These are phyloP conservation scores for Euura lappo DNA, from an alignment of 1,140 invertebrate genomes.

Conservation along the genomic window DNA sequence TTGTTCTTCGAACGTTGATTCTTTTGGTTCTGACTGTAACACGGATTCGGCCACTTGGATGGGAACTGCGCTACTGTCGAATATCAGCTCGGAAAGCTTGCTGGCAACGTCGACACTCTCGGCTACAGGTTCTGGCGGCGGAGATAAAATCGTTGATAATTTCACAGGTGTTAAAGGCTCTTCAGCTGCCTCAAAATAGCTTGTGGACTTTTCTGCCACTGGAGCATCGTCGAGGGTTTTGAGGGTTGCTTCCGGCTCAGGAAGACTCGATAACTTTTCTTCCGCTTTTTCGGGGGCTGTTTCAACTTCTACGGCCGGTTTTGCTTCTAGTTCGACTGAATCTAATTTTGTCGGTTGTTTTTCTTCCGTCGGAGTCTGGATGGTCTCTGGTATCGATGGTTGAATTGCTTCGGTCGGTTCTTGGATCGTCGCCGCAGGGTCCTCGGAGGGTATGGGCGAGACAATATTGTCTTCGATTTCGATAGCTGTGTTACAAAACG, in stretches of 20 bases:
- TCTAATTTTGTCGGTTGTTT: neutral
- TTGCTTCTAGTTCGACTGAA: neutral
- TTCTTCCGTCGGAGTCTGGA: neutral
- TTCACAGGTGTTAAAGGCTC: too few species aligned
- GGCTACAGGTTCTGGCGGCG: conserved; percentile 32
- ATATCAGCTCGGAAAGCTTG: conserved; percentile 14
- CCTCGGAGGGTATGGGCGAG: neutral
- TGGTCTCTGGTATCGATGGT: neutral
- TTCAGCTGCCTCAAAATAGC: too few species aligned
- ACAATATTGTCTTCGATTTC: neutral
- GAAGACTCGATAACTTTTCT: too few species aligned
- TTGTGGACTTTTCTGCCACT: too few species aligned
- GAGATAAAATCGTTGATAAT: neutral
- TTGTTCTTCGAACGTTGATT: conserved; percentile 43
- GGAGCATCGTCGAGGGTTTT: too few species aligned
- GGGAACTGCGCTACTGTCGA: conserved; percentile 40
- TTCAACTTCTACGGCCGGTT: neutral
- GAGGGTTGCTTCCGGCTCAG: too few species aligned
- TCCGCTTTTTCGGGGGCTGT: neutral
- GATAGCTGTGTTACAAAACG: neutral
- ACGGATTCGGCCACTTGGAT: conserved; percentile 58
- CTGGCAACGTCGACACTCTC: conserved; percentile 15
- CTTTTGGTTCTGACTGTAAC: conserved; percentile 49
- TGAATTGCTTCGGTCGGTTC: neutral
- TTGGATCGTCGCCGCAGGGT: neutral